Conservation (phyloP, 2,113 vertebrate species). For the Phocoena phocoena region DNA sequence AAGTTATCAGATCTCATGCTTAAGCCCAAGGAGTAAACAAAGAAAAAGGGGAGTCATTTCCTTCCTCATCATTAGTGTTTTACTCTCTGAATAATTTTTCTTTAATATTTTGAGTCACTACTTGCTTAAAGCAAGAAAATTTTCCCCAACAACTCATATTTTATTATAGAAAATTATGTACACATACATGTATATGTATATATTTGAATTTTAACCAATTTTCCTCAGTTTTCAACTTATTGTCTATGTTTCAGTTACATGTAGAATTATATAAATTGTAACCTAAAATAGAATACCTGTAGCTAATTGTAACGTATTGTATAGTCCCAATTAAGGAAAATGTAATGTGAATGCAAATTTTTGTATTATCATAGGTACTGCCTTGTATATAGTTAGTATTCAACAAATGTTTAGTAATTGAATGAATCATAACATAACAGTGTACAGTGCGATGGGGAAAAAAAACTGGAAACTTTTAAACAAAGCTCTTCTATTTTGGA, state of each 20-base stretch:
- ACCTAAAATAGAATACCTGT: conserved; percentile 4
- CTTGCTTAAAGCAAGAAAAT: background rate
- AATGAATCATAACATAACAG: conserved; percentile 36
- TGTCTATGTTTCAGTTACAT: background rate
- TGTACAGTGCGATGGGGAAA: background rate
- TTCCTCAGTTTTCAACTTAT: background rate
- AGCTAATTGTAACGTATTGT: background rate
- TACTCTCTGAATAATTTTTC: conserved; percentile 3
- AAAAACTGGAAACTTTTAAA: background rate
- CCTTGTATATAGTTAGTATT: conserved; percentile 28
- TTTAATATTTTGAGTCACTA: background rate
- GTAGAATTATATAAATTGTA: background rate
- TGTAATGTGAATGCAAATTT: conserved; percentile 3
- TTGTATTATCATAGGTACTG: background rate
- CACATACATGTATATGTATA: background rate
- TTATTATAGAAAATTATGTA: conserved; percentile 40
- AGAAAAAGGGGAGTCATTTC: background rate
- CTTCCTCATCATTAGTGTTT: background rate
- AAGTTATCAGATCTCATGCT: background rate
- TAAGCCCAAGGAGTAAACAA: background rate
- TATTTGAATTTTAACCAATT: conserved; percentile 37
- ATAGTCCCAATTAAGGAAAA: conserved; percentile 37
- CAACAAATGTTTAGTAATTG: conserved; percentile 38
- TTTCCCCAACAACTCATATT: background rate
- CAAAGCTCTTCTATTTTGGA: background rate